Conservation (phyloP, 2,113 vertebrate species). For the Etia nguti region DNA sequence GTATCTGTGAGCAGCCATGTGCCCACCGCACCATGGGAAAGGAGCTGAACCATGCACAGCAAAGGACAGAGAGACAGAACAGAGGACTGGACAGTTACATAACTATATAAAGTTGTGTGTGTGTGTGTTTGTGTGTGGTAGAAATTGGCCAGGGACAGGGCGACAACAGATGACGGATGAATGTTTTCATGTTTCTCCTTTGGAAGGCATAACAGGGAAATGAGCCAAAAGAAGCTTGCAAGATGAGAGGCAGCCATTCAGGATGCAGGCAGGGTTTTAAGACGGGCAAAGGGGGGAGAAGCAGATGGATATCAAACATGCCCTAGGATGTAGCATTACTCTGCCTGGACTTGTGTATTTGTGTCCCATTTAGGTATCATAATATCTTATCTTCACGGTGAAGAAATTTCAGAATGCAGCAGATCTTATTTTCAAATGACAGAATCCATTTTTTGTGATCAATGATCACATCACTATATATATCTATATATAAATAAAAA, state of each 20-base stretch:
- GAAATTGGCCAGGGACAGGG: not conserved
- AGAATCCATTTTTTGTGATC: not conserved
- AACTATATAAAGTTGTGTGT: not conserved
- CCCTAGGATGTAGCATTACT: not conserved
- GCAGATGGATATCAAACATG: conserved; percentile 2
- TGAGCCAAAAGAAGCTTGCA: conserved; percentile 11
- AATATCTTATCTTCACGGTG: not conserved
- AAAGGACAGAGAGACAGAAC: conserved; percentile 23
- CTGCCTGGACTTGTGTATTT: not conserved
- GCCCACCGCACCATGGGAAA: conserved; percentile 31
- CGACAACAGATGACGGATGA: not conserved
- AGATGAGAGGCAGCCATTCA: conserved; percentile 5
- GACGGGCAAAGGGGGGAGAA: not conserved
- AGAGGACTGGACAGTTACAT: not conserved
- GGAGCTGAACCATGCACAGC: conserved; percentile 45
- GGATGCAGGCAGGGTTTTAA: not conserved
- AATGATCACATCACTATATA: not conserved
- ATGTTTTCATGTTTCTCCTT: conserved; percentile 17
- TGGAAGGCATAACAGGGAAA: not conserved
- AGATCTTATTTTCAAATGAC: not conserved
- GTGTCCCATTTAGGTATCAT: not conserved
- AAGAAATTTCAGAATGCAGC: not conserved
- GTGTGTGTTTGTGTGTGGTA: not conserved
- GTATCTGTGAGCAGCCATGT: conserved; percentile 40
- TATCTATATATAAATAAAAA: not conserved